These are phyloP conservation scores for Pseudomyrmex sp. DNA, from an alignment of 1,140 invertebrate species.

Conservation along the genomic window DNA sequence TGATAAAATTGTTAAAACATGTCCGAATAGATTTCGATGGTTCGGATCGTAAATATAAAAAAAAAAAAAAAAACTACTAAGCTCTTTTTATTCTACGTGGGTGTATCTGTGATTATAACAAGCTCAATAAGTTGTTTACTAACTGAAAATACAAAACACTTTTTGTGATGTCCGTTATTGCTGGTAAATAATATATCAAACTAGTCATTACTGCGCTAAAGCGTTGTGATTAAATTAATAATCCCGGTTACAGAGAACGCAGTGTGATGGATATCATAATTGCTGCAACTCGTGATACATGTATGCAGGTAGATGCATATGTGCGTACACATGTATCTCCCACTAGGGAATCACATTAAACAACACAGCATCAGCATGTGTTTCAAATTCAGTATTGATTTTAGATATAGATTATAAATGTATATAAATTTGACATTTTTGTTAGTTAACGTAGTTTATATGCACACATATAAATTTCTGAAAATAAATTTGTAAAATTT, in stretches of 20 bases:
- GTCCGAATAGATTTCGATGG: background rate
- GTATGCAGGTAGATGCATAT: background rate
- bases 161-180: background rate
- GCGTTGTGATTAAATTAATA: slow-evolving; percentile 36
- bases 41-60: no score
- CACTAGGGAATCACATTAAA: background rate
- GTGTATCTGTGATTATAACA: no score
- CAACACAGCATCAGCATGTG: background rate
- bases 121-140: background rate
- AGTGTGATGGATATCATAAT: background rate
- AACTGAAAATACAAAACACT: background rate
- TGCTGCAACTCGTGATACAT: background rate
- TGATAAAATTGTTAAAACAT: background rate
- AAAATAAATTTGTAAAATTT: no score
- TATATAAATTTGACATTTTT: no score
- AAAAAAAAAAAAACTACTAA: no score
- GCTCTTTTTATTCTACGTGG: no score
- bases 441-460: no score
- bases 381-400: background rate
- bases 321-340: background rate
- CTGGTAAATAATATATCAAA: slow-evolving; percentile 1
- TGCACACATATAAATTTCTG: no score
- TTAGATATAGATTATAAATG: background rate
- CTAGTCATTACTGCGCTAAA: slow-evolving; percentile 14
- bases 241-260: background rate